Conservation (phyloP, 2,797 vertebrate genomes). For the Geotria australis region DNA sequence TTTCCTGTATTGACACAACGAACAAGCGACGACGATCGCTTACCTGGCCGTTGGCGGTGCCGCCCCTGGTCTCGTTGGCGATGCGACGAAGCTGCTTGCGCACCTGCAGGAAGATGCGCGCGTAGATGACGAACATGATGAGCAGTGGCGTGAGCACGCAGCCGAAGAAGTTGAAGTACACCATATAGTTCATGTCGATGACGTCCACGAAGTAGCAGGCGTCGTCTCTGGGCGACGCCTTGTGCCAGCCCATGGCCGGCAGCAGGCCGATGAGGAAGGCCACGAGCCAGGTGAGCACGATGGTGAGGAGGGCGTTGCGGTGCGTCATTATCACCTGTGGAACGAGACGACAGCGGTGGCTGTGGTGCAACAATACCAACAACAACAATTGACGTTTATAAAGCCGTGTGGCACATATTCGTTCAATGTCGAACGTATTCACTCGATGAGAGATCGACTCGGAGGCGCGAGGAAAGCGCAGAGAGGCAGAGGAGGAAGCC, state of each 20-base stretch:
- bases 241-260: slow-evolving; percentile 32
- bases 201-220: slow-evolving; percentile 16
- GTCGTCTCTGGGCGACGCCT: slow-evolving; percentile 6
- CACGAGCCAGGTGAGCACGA: slow-evolving; percentile 16
- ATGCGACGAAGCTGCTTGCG: slow-evolving; percentile 15
- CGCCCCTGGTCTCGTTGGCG: slow-evolving; percentile 2
- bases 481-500: too few relatives aligned
- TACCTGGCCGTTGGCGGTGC: too few relatives aligned
- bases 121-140: slow-evolving; percentile 25
- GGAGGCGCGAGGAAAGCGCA: too few relatives aligned
- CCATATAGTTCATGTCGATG: slow-evolving; percentile 20
- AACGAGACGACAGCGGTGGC: not conserved
- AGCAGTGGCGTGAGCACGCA: slow-evolving; percentile 17
- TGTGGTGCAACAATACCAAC: too few relatives aligned
- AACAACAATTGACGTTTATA: too few relatives aligned
- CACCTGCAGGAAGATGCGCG: slow-evolving; percentile 14
- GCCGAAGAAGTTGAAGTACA: slow-evolving; percentile 16
- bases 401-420: too few relatives aligned
- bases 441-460: too few relatives aligned
- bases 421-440: too few relatives aligned
- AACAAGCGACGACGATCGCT: too few relatives aligned
- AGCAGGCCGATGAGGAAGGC: slow-evolving; percentile 15
- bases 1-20: too few relatives aligned
- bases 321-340: slow-evolving; percentile 13
- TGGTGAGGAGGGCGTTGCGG: slow-evolving; percentile 13